Evolutionary conservation across 2,888 invertebrate genomes (phyloP).

Genomic region (Salticus scenicus): DNA sequence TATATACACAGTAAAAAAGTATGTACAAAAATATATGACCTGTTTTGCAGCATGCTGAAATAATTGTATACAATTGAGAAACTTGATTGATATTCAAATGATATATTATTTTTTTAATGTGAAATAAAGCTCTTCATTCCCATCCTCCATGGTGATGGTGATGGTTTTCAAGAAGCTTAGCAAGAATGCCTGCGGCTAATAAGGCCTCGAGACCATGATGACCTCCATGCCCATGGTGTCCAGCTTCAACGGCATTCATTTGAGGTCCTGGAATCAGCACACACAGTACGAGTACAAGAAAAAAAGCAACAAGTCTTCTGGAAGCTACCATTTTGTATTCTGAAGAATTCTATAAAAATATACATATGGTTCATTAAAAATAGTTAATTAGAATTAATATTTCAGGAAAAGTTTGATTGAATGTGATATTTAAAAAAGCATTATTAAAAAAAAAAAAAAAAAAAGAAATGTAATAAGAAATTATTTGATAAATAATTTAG

Average conservation of each 20-base stretch:
- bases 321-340: constrained; percentile 31
- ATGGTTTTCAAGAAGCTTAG: constrained; percentile 42
- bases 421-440: no score
- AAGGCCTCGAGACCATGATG: constrained; percentile 34
- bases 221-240: constrained; percentile 17
- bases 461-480: no score
- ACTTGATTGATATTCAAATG: no score
- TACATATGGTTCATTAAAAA: neutral
- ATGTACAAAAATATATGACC: neutral
- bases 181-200: constrained; percentile 52
- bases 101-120: no score
- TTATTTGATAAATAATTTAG: no score
- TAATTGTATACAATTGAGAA: no score
- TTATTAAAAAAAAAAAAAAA: no score
- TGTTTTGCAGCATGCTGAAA: neutral
- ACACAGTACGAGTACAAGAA: constrained; percentile 36
- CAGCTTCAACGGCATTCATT: constrained; percentile 31
- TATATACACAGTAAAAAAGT: no score
- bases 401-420: neutral
- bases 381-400: neutral
- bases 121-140: neutral
- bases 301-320: constrained; percentile 21
- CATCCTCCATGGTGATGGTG: constrained; percentile 45
- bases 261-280: constrained; percentile 47
- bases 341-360: neutral